Evolutionary conservation across 2,797 vertebrate genomes (phyloP).

Genomic region (Huso huso): DNA sequence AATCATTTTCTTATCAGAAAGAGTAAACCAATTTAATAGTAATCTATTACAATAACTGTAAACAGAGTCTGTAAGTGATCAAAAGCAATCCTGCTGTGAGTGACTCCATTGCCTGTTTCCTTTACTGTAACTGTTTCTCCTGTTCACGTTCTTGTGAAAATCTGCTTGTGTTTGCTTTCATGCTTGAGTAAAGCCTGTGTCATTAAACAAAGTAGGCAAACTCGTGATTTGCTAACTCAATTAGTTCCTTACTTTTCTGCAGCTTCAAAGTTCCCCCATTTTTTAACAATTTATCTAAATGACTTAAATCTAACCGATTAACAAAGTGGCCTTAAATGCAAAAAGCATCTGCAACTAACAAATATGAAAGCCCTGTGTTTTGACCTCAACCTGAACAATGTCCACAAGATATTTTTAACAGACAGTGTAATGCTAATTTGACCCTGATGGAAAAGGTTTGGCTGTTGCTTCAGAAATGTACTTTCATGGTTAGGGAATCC

Average conservation of each 20-base stretch:
- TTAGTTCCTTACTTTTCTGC: slow-evolving; percentile 36
- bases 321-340: slow-evolving; percentile 30
- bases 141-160: slow-evolving; percentile 37
- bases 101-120: slow-evolving; percentile 20
- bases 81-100: slow-evolving; percentile 28
- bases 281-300: slow-evolving; percentile 34
- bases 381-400: too few species aligned
- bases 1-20: too few species aligned
- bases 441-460: too few species aligned
- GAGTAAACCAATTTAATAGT: too few species aligned
- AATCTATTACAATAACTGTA: too few species aligned
- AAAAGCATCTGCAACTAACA: neutral
- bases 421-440: too few species aligned
- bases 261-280: slow-evolving; percentile 27
- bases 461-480: too few species aligned
- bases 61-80: too few species aligned
- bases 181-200: slow-evolving; percentile 38
- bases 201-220: slow-evolving; percentile 24
- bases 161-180: slow-evolving; percentile 36
- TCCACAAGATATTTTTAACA: too few species aligned
- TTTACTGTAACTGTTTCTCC: slow-evolving; percentile 1
- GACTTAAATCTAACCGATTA: slow-evolving; percentile 34
- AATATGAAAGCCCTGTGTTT: too few species aligned
- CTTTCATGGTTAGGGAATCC: too few species aligned
- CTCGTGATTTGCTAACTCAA: slow-evolving; percentile 49